Evolutionary conservation across 2,113 vertebrate species (phyloP).

Genomic region (Promerops cafer): DNA sequence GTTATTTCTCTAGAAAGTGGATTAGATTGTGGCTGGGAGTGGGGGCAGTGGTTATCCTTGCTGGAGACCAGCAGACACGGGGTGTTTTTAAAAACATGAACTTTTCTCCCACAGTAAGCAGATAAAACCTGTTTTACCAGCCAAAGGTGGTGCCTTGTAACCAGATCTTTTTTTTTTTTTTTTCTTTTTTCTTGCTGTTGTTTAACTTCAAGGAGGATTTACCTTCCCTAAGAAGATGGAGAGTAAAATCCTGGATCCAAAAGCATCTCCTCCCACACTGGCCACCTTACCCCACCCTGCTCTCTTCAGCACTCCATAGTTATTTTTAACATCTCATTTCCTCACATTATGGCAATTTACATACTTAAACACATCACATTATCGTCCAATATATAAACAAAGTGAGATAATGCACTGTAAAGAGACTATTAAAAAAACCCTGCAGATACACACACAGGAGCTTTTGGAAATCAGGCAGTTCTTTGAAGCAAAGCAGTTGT

Average conservation of each 20-base stretch:
- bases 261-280: conserved; percentile 9
- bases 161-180: not conserved
- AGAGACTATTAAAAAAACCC: conserved; percentile 49
- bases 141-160: not conserved
- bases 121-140: not conserved
- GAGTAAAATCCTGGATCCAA: not conserved
- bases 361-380: conserved; percentile 70
- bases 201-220: not conserved
- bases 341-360: conserved; percentile 73
- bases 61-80: not conserved
- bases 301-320: not conserved
- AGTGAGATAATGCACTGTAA: conserved; percentile 67
- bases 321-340: conserved; percentile 77
- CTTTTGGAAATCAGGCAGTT: conserved; percentile 70
- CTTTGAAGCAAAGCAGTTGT: conserved; percentile 73
- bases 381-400: conserved; percentile 67
- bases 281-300: not conserved
- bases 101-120: not conserved
- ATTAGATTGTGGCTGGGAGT: not conserved
- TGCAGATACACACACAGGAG: conserved; percentile 48
- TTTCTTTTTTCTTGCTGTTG: not conserved
- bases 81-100: not conserved
- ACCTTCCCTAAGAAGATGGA: not conserved
- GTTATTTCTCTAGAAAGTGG: not conserved
- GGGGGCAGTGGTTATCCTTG: not conserved